A percentile compares a stretch with the other conserved stretches of the same genome.
Evolutionary conservation across 92 coral and sea anemone species (phyloP).

Genomic region (Blastomussa wellsi): DNA sequence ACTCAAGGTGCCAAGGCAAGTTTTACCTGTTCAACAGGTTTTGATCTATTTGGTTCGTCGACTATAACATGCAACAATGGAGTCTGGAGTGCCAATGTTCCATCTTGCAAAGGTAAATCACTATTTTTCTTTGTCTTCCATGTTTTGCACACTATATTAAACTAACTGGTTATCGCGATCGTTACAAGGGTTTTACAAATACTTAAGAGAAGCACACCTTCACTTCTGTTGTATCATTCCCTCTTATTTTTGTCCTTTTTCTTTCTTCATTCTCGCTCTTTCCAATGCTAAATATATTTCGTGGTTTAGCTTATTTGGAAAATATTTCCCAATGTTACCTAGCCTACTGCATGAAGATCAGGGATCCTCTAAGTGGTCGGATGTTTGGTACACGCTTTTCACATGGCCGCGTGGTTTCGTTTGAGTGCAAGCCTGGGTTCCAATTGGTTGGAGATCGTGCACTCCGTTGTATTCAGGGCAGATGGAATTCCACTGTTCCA

Average conservation of each 20-base stretch:
- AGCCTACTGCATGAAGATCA: constrained; percentile 29
- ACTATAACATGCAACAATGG: constrained; percentile 52
- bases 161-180: no score
- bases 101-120: constrained; percentile 43
- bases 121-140: neutral
- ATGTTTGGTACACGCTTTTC: constrained; percentile 35
- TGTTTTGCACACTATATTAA: no score
- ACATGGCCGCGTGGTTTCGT: constrained; percentile 39
- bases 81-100: constrained; percentile 55
- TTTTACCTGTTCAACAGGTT: constrained; percentile 51
- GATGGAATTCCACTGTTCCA: constrained; percentile 42
- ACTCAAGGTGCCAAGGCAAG: constrained; percentile 48
- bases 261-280: no score
- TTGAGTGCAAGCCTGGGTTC: constrained; percentile 42
- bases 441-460: constrained; percentile 28
- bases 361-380: constrained; percentile 20
- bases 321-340: neutral
- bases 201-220: no score
- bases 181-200: no score
- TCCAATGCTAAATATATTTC: neutral
- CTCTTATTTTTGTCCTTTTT: no score
- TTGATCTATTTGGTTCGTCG: constrained; percentile 8
- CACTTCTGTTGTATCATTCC: no score
- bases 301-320: neutral
- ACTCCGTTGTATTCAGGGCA: constrained; percentile 35